Evolutionary conservation across 2,888 invertebrate genomes (phyloP).

Genomic region (Mythimna lalbum): DNA sequence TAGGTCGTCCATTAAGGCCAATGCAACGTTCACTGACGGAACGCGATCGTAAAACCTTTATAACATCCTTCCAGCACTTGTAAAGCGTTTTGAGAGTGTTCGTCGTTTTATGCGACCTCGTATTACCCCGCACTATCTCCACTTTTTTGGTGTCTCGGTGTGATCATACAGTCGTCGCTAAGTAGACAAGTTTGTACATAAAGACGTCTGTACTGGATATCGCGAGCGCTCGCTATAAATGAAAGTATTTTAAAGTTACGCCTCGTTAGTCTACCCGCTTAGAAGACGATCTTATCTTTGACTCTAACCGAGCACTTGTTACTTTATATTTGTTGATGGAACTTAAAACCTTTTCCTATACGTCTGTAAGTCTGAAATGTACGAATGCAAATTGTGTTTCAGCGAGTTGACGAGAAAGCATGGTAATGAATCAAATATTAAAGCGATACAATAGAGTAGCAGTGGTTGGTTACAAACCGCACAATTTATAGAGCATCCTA

Average conservation of each 20-base stretch:
- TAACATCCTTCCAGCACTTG: constrained; percentile 90
- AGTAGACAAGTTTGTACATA: constrained; percentile 77
- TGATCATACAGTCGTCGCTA: constrained; percentile 68
- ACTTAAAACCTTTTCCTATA: constrained; percentile 49
- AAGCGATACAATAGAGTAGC: constrained; percentile 38
- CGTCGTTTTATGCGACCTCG: constrained; percentile 84
- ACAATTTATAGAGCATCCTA: constrained; percentile 58
- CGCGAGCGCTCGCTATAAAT: constrained; percentile 67
- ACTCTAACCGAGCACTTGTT: constrained; percentile 57
- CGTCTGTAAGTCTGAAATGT: constrained; percentile 29
- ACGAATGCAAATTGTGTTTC: constrained; percentile 37
- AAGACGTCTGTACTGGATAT: constrained; percentile 74
- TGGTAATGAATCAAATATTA: constrained; percentile 53
- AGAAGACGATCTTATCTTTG: constrained; percentile 61
- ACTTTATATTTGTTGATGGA: constrained; percentile 57
- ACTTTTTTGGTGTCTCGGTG: constrained; percentile 75
- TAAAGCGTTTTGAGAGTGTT: constrained; percentile 88
- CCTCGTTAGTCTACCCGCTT: constrained; percentile 72
- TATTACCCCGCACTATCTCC: constrained; percentile 80
- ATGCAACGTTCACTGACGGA: constrained; percentile 88
- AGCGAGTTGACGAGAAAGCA: constrained; percentile 42
- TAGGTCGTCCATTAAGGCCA: constrained; percentile 89
- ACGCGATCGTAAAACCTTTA: constrained; percentile 90
- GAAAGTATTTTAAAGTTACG: constrained; percentile 75
- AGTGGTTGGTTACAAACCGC: constrained; percentile 34